Base-by-base conservation (phyloP, 2,113 vertebrate species). In the Numida meleagris region DNA sequence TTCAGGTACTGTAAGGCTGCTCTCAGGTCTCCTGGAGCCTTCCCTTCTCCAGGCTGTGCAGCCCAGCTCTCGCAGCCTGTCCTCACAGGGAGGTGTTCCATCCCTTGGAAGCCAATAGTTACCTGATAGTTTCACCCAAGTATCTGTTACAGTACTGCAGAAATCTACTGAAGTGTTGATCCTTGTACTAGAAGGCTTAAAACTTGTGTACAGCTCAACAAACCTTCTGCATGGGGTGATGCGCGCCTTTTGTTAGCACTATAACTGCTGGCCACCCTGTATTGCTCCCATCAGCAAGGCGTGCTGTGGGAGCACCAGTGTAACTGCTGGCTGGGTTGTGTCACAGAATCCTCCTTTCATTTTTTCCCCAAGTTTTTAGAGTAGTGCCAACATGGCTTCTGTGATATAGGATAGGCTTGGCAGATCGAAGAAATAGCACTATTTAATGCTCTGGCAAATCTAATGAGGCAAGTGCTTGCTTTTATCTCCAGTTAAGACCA, bases 301-400 rank as follows among this genome's bases (percentile, higher is more conserved):
- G 5, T 2, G 15, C 31, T 4, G 36, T 4, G 8, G 18, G 36
- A 42, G 23, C 6, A 27, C 40, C 40, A 14, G 5, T 2, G 23
- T 18, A 4, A 21, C 58, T 13, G 23, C 34, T 23, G 34, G 5
- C 36, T 25, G 1, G 33, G 6, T 1, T 8, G 13, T 6, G 12
- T 16, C 20, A 57, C 10, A 25, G 7, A 46, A 45, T 29, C 21
- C 11, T 27, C 2, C 9, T n/a, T 21, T 65, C 33, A 15, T 66
- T 8, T 27, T 31, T 14, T 3, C 12, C 61, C 14, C n/a, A 46
- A 27, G 13, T 51, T 33, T 42, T 51, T 43, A 33, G 16, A 82
- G 24, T 8, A 17, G 9, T 10, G 25, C 50, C 31, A 33, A 31
- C 16, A n/a, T 17, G 23, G 5, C 7, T 45, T 31, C 10, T 48